Percentiles rank a stretch among this genome's conserved stretches.
phyloP scores from a whole-genome alignment of 2,888 invertebrate genomes.

The Diplolepis rosae region DNA sequence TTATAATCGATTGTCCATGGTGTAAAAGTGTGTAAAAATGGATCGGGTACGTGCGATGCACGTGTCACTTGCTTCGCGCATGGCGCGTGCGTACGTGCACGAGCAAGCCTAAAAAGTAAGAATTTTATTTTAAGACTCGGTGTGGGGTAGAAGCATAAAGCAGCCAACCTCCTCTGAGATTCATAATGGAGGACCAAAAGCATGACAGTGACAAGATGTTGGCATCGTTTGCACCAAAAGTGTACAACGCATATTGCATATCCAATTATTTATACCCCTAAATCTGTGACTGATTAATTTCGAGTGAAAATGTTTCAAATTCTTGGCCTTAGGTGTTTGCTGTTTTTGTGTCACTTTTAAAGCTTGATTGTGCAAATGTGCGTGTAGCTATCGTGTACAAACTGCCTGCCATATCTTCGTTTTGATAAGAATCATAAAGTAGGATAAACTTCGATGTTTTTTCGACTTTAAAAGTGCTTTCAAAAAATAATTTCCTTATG shows the following conservation, averaged over 20 bases:
- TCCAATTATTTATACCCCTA: background rate
- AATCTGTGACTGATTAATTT: background rate
- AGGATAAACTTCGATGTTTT: no score
- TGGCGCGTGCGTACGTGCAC: constrained; percentile 57
- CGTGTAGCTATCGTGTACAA: background rate
- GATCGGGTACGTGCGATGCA: constrained; percentile 67
- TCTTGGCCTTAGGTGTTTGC: background rate
- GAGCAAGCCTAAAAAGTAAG: constrained; percentile 61
- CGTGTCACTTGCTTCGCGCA: constrained; percentile 61
- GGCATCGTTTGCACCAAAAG: background rate
- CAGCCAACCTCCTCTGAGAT: constrained; percentile 72
- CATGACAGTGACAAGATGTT: constrained; percentile 10
- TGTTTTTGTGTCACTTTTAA: background rate
- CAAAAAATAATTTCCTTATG: no score
- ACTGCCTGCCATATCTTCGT: no score
- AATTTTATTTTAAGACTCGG: constrained; percentile 73
- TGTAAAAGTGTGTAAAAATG: constrained; percentile 49
- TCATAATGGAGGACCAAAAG: constrained; percentile 50
- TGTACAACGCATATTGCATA: background rate
- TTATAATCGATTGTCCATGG: constrained; percentile 25
- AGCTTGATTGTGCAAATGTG: background rate
- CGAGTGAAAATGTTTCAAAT: background rate
- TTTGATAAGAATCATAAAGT: no score
- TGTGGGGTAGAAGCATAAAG: constrained; percentile 69
- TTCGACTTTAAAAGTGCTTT: no score